Base-by-base conservation (phyloP, 2,113 vertebrate genomes). In the Zonotrichia leucophrys region DNA sequence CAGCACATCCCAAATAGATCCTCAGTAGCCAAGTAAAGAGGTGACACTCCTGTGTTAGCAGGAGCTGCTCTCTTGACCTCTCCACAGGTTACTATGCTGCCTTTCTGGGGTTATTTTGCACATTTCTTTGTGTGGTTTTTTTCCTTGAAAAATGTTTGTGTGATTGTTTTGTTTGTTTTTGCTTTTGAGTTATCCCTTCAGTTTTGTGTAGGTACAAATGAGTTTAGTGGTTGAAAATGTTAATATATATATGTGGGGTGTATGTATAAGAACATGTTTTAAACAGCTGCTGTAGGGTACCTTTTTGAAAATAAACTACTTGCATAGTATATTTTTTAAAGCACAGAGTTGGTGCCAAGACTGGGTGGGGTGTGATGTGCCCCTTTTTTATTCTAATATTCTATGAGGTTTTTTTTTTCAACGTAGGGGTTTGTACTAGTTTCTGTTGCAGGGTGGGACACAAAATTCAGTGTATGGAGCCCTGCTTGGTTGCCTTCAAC, bases 211-310 rank as follows among this genome's bases (percentile, higher is more conserved):
- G 98, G 98, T 98, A 98, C 98, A 98, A 96, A 97, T 97, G 96
- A 97, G 93, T 98, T 97, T 98, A 97, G 98, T 97, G 97, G 97
- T 98, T 97, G 96, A 97, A 98, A 97, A 97, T 98, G 97, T 98
- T 98, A 97, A 98, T 98, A 98, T 98, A 97, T 98, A 97, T 97
- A 96, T 97, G 94, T 97, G 96, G 97, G 96, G 95, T 98, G 95
- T 98, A 97, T 94, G 47, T 97, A 97, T 96, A 97, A 97, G 88
- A 94, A 94, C 94, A 93, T 97, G 95, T 97, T 97, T 93, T 97
- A 97, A 97, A 96, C 96, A 97, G 98, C 98, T 98, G 98, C 98
- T 98, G 97, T 97, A 95, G 96, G 97, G 97, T 98, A 97, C 97
- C 97, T 98, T 97, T 96, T 96, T 92, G 55, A 88, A 94, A 95